Percentiles rank a stretch among this genome's conserved stretches.
phyloP scores from a whole-genome alignment of 1,140 invertebrate genomes.

The Palaemon carinicauda region DNA sequence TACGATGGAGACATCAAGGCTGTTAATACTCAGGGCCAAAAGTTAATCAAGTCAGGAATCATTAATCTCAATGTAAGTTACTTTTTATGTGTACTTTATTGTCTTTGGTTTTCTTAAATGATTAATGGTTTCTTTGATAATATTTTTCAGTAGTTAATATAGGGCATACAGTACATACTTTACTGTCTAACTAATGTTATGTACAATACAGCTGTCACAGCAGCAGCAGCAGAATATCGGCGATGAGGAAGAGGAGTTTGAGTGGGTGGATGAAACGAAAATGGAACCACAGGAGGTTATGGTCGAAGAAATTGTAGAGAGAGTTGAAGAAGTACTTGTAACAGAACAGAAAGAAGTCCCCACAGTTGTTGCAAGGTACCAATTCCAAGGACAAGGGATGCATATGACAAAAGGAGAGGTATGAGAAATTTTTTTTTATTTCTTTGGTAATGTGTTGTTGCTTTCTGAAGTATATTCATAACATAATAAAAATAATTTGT shows the following conservation, averaged over 20 bases:
- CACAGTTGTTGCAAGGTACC: constrained; percentile 86
- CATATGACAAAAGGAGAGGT: constrained; percentile 90
- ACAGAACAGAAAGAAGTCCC: constrained; percentile 87
- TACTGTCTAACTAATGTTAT: no score
- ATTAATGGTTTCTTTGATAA: neutral
- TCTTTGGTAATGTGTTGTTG: neutral
- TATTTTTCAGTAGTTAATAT: neutral
- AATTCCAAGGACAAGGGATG: constrained; percentile 94
- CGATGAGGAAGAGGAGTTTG: constrained; percentile 58
- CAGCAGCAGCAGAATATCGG: constrained; percentile 37
- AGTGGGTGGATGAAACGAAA: constrained; percentile 65
- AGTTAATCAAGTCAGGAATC: constrained; percentile 81
- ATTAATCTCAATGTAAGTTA: constrained; percentile 73
- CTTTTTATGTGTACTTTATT: neutral
- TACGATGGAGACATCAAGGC: constrained; percentile 89
- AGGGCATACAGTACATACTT: no score
- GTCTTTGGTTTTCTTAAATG: no score
- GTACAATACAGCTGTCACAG: constrained; percentile 15
- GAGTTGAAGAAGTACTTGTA: constrained; percentile 87
- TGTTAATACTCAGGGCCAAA: constrained; percentile 84
- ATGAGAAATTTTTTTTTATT: constrained; percentile 49
- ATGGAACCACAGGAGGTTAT: constrained; percentile 88
- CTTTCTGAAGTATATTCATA: no score
- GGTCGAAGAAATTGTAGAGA: constrained; percentile 89
- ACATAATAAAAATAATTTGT: no score